These are phyloP conservation scores for Platichthys flesus DNA, from an alignment of 2,113 vertebrate species.

Conservation along the genomic window DNA sequence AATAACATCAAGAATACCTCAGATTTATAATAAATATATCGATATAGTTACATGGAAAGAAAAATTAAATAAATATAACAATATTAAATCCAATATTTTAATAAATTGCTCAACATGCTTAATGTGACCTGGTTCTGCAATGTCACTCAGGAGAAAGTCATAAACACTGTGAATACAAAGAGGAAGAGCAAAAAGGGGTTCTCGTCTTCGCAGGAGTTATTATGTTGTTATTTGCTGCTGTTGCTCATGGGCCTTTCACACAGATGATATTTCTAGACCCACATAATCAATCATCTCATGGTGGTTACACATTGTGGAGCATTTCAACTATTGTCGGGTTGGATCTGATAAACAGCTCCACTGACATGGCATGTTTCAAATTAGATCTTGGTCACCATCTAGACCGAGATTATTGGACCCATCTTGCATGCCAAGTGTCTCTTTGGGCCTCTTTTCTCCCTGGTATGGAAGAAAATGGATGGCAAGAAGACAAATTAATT, in stretches of 20 bases:
- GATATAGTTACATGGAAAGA: no score
- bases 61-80: no score
- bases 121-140: neutral
- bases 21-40: neutral
- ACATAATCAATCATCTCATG: constrained; percentile 11
- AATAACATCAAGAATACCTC: neutral
- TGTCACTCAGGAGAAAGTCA: neutral
- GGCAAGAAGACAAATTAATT: neutral
- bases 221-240: neutral
- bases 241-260: neutral
- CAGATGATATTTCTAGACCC: neutral
- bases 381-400: constrained; percentile 21
- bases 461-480: neutral
- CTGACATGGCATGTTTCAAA: constrained; percentile 21
- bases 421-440: neutral
- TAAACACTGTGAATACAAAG: neutral
- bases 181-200: neutral
- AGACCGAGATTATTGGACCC: constrained; percentile 11
- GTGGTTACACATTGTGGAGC: constrained; percentile 2
- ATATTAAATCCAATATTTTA: no score
- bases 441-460: neutral
- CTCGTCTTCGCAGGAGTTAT: neutral
- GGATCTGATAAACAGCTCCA: constrained; percentile 23
- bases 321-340: constrained; percentile 4
- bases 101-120: neutral